Evolutionary conservation across 2,113 vertebrate genomes (phyloP), one percentile per base, ranked within the genome.

Genomic region (Ctenomys sociabilis): DNA sequence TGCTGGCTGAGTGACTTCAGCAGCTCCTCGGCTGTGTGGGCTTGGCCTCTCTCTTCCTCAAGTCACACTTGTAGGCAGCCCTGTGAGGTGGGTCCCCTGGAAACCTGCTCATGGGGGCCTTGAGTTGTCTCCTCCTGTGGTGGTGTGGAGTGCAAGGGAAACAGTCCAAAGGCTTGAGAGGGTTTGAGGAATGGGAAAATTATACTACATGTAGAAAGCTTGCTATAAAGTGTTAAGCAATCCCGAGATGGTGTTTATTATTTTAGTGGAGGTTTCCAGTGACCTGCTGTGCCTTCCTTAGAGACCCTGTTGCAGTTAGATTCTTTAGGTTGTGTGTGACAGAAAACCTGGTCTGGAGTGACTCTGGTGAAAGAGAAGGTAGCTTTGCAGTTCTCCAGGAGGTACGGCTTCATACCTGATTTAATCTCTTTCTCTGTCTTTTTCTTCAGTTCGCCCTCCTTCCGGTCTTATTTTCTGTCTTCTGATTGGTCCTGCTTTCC

Each of bases 1-100:
- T 45, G 14, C 73, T 11, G 10, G 37, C 73, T 3, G 73, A 45
- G 16, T 14, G 45, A 35, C 68, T 40, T 52, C 9, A 43, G 83
- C 7, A 7, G 49, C 49, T 30, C 16, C 2, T 3, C 2, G 35
- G 82, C 45, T 11, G 2, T 0, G 0, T 68, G 7, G 35, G 22
- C 13, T 64, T n/a, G 2, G 14, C 59, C 19, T 52, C 54, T 6
- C 19, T 52, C 54, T 6, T 26, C 37, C 59, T 82, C 24, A 43
- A 35, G 43, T 45, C 4, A 1, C 9, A 83, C 78, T 54, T 26
- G 6, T 11, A 6, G 37, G 68, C 80, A 63, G 59, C 19, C 75
- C 68, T 1, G 12, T 7, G 63, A 72, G 57, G n/a, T 75, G 61
- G 66, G 30, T 84, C 14, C 12, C 57, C 85, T 45, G 73, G 83